phyloP scores from a whole-genome alignment of 2,113 vertebrate genomes.

The Chaetodon auriga region DNA sequence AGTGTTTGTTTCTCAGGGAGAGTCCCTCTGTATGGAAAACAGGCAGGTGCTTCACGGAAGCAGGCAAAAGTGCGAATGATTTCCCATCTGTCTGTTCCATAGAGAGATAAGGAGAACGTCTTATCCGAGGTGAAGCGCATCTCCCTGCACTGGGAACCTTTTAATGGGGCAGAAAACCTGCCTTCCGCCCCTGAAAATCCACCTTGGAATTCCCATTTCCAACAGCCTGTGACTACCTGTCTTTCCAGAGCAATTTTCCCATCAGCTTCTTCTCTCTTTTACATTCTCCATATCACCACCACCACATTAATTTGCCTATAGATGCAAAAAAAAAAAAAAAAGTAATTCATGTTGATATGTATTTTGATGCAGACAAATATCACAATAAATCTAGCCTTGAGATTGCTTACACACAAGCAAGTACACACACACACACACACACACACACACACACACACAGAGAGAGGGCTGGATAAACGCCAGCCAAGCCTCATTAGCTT shows the following conservation, averaged over 20 bases:
- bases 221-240: slow-evolving; percentile 57
- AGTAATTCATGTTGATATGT: slow-evolving; percentile 26
- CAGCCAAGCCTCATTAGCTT: slow-evolving; percentile 83
- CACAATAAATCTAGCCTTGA: slow-evolving; percentile 38
- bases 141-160: slow-evolving; percentile 70
- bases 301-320: neutral
- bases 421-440: slow-evolving; percentile 29
- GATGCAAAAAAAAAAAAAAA: slow-evolving; percentile 9
- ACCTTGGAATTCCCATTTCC: slow-evolving; percentile 66
- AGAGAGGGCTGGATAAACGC: slow-evolving; percentile 80
- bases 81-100: slow-evolving; percentile 78
- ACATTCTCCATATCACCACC: slow-evolving; percentile 2
- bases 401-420: slow-evolving; percentile 22
- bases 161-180: slow-evolving; percentile 79
- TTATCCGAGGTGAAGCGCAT: slow-evolving; percentile 71
- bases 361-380: slow-evolving; percentile 59
- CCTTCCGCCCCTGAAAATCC: slow-evolving; percentile 69
- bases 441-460: slow-evolving; percentile 48
- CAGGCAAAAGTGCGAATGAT: slow-evolving; percentile 68
- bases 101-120: slow-evolving; percentile 67
- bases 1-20: slow-evolving; percentile 71
- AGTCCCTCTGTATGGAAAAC: slow-evolving; percentile 69
- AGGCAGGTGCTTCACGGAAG: slow-evolving; percentile 80
- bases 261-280: neutral
- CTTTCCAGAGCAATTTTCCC: slow-evolving; percentile 42